These are phyloP conservation scores for Catamblyrhynchus diadema DNA, from an alignment of 2,797 vertebrate species.

Conservation along the genomic window DNA sequence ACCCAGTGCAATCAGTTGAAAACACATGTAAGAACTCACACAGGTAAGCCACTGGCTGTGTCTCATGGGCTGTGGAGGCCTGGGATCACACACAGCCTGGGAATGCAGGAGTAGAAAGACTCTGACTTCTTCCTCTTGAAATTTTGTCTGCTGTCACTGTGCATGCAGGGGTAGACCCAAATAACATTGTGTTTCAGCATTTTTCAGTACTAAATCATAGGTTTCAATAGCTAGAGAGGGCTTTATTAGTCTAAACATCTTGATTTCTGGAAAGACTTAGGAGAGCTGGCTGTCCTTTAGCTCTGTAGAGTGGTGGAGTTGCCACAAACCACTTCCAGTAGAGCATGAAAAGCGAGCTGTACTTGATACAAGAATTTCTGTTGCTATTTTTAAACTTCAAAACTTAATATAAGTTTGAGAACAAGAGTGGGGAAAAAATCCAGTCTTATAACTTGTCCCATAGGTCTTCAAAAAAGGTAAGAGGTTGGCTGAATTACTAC, in stretches of 20 bases:
- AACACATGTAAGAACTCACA: conserved; percentile 96
- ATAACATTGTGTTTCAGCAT: neutral
- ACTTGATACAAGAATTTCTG: neutral
- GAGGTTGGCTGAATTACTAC: neutral
- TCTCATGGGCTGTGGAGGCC: neutral
- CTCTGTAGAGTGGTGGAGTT: neutral
- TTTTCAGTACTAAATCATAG: neutral
- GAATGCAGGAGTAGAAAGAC: neutral
- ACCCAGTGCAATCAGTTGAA: conserved; percentile 97
- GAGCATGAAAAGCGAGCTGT: neutral
- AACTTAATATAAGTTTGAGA: neutral
- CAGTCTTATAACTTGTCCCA: neutral
- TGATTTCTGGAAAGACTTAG: neutral
- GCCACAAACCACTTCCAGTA: neutral
- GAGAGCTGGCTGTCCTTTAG: neutral
- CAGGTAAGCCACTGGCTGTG: conserved; percentile 79
- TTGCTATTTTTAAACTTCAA: neutral
- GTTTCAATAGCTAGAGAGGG: neutral
- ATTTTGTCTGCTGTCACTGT: neutral
- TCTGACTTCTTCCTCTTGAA: neutral
- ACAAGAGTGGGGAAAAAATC: neutral
- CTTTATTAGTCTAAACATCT: neutral
- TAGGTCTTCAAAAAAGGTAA: neutral
- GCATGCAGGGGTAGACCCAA: rapidly evolving
- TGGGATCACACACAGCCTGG: neutral